Evolutionary conservation across 2,797 vertebrate genomes (phyloP).

Genomic region (Phrynocephalus forsythii): DNA sequence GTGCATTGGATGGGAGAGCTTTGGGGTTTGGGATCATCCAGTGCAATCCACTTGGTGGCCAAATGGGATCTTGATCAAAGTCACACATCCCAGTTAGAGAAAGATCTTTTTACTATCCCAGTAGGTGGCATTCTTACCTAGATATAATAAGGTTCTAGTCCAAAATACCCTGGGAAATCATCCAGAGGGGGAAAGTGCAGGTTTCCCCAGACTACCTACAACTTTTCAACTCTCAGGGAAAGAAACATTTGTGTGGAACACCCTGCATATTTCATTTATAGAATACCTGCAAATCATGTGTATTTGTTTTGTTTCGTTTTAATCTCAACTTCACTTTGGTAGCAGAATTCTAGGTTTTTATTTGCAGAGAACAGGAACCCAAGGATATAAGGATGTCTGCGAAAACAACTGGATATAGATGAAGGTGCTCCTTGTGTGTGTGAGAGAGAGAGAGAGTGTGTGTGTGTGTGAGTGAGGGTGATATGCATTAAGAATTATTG

Average conservation of each 20-base stretch:
- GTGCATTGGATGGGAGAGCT: not conserved
- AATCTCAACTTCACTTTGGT: not conserved
- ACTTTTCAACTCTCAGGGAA: not conserved
- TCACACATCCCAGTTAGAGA: not conserved
- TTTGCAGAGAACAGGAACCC: not conserved
- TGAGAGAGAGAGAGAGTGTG: not conserved
- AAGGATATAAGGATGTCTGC: too few species aligned
- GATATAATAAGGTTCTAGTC: too few species aligned
- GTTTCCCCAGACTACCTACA: too few species aligned
- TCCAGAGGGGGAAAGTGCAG: too few species aligned
- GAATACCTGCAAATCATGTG: not conserved
- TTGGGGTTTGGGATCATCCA: not conserved
- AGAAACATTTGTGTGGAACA: not conserved
- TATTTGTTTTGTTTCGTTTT: not conserved
- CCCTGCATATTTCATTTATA: not conserved
- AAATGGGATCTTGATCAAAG: too few species aligned
- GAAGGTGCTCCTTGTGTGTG: not conserved
- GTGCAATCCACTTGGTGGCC: too few species aligned
- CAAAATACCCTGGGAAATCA: too few species aligned
- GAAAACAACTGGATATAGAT: slow-evolving; percentile 9
- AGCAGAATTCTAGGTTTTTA: not conserved
- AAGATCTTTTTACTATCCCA: not conserved
- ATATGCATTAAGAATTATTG: not conserved
- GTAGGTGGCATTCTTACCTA: too few species aligned
- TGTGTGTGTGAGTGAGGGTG: not conserved